phyloP scores from a whole-genome alignment of 2,113 vertebrate genomes.

The Pterocles orientalis region DNA sequence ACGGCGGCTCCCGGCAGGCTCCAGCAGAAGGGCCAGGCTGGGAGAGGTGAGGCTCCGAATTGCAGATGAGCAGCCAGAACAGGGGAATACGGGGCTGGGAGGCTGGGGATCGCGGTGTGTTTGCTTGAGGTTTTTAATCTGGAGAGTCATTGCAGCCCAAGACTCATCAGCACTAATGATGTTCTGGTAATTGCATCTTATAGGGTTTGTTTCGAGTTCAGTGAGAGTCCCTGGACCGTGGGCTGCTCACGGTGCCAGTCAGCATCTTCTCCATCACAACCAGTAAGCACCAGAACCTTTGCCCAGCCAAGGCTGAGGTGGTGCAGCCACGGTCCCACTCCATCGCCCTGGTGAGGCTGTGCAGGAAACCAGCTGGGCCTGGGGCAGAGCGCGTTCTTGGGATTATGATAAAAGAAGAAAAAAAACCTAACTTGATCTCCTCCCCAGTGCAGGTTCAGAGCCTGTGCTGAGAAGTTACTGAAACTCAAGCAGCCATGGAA shows the following conservation, averaged over 20 bases:
- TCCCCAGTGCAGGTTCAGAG: background rate
- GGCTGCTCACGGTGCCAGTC: background rate
- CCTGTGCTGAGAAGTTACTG: background rate
- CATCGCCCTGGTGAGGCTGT: fast-evolving
- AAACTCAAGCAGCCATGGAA: background rate
- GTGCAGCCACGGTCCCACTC: fast-evolving
- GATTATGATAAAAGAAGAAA: background rate
- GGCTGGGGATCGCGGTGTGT: fast-evolving
- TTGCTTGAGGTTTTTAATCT: background rate
- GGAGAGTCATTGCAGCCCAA: background rate
- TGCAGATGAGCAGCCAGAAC: background rate
- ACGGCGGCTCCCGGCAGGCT: background rate
- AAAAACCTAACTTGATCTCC: background rate
- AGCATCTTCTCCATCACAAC: background rate
- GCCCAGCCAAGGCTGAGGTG: background rate
- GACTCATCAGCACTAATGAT: background rate
- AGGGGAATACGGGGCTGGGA: background rate
- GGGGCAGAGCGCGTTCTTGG: background rate
- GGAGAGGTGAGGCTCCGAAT: background rate
- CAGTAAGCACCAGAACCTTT: background rate
- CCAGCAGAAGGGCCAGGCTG: background rate
- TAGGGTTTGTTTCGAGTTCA: background rate
- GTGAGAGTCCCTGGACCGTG: background rate
- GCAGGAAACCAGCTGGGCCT: background rate
- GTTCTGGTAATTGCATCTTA: background rate